Evolutionary conservation across 53 echinoderm and acorn worm species (phyloP).

Genomic region (Paracentrotus lividus): DNA sequence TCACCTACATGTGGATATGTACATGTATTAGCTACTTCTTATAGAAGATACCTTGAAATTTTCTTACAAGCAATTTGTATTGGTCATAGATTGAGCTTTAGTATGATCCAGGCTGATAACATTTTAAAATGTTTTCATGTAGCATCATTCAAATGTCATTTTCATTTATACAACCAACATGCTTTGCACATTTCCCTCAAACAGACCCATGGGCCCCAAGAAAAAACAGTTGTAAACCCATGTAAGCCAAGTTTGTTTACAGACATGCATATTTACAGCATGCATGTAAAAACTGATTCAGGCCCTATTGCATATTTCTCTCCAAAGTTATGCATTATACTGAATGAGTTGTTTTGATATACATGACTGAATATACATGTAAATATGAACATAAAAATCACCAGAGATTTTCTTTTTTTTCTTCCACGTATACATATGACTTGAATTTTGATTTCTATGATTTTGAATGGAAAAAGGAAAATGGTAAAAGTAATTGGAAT

Average conservation of each 20-base stretch:
- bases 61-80: too few species aligned
- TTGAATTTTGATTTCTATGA: too few species aligned
- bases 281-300: conserved; percentile 29
- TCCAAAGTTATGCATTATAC: too few species aligned
- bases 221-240: background rate
- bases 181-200: background rate
- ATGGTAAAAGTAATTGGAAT: background rate
- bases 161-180: background rate
- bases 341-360: too few species aligned
- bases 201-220: background rate
- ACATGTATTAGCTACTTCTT: too few species aligned
- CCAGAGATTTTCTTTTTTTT: too few species aligned
- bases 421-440: too few species aligned
- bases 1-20: too few species aligned
- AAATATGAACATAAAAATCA: too few species aligned
- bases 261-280: background rate
- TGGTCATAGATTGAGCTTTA: background rate
- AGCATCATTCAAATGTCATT: background rate
- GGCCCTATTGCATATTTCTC: background rate
- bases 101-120: background rate
- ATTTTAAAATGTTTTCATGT: background rate
- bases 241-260: background rate
- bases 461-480: too few species aligned
- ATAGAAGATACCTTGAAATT: too few species aligned
- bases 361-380: too few species aligned